Base-by-base conservation (phyloP, 2,113 vertebrate genomes). In the Zosterops borbonicus region DNA sequence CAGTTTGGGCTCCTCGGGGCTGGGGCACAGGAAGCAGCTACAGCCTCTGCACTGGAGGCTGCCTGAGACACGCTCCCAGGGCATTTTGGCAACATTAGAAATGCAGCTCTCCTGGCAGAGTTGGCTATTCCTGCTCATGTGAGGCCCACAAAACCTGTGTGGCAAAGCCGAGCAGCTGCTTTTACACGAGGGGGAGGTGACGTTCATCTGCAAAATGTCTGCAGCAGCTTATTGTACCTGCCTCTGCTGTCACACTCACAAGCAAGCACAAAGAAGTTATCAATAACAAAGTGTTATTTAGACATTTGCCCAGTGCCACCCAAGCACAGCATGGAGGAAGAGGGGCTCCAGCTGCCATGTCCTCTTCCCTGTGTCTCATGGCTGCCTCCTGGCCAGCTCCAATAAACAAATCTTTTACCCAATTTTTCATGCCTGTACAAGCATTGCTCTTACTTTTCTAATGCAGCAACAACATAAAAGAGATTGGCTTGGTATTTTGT, bases 401-500 rank as follows among this genome's bases (percentile, higher is more conserved):
- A 58, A 85, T 67, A 73, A 88, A 65, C 5, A 41, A 7, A 31
- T 53, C 50, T 73, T 39, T 49, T 59, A 69, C 6, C 28, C 12
- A 8, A 18, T 22, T 67, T 65, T 73, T 80, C 7, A 4, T 65
- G 85, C 47, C 52, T 31, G 7, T 53, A 60, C 7, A 14, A 90
- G 41, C 6, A 23, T 44, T 62, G 65, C 58, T 52, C 24, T 39
- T 42, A 29, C 11, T 41, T 80, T 75, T 71, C 53, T n/a, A 39
- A 28, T 2, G 4, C 21, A 56, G 19, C n/a, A 86, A 41, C n/a
- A 78, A 49, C 14, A 41, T 14, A 4, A 63, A 52, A 49, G 25
- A 9, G 20, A 59, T 46, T 0, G 0, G 13, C 55, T 24, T 42
- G 10, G 0, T 8, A 12, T 18, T 25, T 14, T 52, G 4, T 5